A percentile compares a stretch with the other conserved stretches of the same genome.
phyloP scores from a whole-genome alignment of 2,797 vertebrate species.

The Clarias laeviceps region DNA sequence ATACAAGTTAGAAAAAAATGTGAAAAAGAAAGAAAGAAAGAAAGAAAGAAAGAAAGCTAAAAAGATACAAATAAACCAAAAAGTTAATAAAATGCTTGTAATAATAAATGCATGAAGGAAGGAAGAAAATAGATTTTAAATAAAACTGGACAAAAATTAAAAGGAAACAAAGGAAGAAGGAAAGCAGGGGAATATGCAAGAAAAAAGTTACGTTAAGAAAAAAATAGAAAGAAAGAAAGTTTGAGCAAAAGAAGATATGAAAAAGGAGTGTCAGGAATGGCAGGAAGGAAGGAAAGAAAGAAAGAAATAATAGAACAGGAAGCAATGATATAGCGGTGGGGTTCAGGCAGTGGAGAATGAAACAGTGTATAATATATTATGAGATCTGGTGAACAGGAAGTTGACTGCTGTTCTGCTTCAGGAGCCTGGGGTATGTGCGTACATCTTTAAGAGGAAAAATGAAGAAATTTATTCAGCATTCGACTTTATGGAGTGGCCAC shows the following conservation, averaged over 20 bases:
- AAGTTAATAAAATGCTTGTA: too few species aligned
- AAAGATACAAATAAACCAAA: background rate
- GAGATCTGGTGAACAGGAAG: background rate
- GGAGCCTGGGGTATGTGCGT: too few species aligned
- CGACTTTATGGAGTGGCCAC: background rate
- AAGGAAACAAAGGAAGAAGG: background rate
- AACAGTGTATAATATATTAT: background rate
- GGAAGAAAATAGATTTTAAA: background rate
- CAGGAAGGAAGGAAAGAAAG: conserved; percentile 42
- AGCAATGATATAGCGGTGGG: background rate
- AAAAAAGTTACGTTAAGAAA: background rate
- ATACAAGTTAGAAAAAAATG: background rate
- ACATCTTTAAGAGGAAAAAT: background rate
- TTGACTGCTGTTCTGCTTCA: background rate
- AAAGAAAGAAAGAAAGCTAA: background rate
- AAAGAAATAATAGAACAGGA: background rate
- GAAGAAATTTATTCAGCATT: background rate
- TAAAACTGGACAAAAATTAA: background rate
- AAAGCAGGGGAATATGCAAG: background rate
- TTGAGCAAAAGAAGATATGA: background rate
- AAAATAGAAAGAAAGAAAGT: background rate
- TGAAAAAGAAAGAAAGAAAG: background rate
- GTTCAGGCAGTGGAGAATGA: background rate
- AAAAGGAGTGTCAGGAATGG: conserved; percentile 14
- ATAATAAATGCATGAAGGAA: too few species aligned